phyloP scores from a whole-genome alignment of 1,140 invertebrate genomes.

The Calosoma granatense region DNA sequence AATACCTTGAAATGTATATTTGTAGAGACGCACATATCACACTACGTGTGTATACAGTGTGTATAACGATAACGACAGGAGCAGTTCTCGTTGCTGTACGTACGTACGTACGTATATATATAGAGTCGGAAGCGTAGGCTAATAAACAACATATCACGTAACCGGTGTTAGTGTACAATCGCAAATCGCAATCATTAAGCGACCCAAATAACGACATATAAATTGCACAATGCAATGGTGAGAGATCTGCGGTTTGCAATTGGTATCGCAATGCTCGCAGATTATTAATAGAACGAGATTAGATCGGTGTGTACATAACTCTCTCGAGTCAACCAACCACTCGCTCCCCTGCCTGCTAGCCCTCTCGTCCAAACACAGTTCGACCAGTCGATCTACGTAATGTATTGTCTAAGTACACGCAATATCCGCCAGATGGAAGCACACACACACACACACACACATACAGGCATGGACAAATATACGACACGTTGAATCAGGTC shows the following conservation, averaged over 20 bases:
- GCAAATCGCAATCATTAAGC: not conserved
- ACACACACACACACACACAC: not conserved
- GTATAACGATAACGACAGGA: no score
- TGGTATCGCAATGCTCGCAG: not conserved
- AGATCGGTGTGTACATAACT: constrained; percentile 7
- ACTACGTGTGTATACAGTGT: no score
- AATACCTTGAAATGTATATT: no score
- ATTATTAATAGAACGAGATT: constrained; percentile 1
- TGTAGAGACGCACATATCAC: no score
- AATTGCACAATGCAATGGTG: not conserved
- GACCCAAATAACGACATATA: not conserved
- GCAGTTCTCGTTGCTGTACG: no score
- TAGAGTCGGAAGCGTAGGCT: not conserved
- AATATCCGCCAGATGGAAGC: not conserved
- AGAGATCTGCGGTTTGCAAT: not conserved
- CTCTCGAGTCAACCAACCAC: not conserved
- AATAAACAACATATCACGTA: no score
- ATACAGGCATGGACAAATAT: no score
- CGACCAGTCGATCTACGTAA: not conserved
- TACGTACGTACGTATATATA: not conserved
- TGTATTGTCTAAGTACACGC: not conserved
- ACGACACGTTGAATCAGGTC: no score
- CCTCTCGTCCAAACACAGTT: no score
- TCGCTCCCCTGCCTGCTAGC: no score
- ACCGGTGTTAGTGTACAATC: no score